Evolutionary conservation across 2,888 invertebrate species (phyloP).

Genomic region (Choristoneura rosaceana): DNA sequence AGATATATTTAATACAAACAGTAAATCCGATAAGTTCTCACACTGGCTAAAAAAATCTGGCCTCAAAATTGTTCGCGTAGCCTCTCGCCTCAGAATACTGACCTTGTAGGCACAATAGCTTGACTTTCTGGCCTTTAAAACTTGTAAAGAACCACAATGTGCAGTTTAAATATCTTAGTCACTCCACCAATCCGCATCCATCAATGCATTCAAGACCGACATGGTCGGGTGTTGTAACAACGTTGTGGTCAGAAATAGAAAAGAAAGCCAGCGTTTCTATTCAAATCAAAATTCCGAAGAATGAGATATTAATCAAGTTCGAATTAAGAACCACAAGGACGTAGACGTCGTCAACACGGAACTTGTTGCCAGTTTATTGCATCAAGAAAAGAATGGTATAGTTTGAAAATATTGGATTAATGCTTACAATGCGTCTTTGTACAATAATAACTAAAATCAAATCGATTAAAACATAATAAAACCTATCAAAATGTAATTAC

Average conservation of each 20-base stretch:
- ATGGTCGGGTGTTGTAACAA: slow-evolving; percentile 15
- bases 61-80: slow-evolving; percentile 64
- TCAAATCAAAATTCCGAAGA: slow-evolving; percentile 33
- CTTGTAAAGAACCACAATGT: slow-evolving; percentile 45
- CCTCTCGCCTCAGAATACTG: slow-evolving; percentile 67
- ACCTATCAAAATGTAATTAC: slow-evolving; percentile 11
- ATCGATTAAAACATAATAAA: slow-evolving; percentile 21
- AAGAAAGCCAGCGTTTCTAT: slow-evolving; percentile 36
- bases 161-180: slow-evolving; percentile 53
- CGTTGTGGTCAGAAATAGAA: slow-evolving; percentile 35
- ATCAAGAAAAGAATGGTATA: neutral
- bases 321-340: slow-evolving; percentile 24
- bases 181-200: slow-evolving; percentile 47
- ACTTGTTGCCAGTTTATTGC: neutral
- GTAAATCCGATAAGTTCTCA: slow-evolving; percentile 53
- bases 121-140: slow-evolving; percentile 56
- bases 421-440: neutral
- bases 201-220: slow-evolving; percentile 19
- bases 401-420: neutral
- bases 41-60: slow-evolving; percentile 60
- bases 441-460: slow-evolving; percentile 6
- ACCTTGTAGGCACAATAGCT: slow-evolving; percentile 76
- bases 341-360: neutral
- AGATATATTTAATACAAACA: slow-evolving; percentile 10
- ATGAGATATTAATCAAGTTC: slow-evolving; percentile 25